Base-by-base conservation (phyloP, 2,113 vertebrate genomes). In the Saimiri boliviensis region DNA sequence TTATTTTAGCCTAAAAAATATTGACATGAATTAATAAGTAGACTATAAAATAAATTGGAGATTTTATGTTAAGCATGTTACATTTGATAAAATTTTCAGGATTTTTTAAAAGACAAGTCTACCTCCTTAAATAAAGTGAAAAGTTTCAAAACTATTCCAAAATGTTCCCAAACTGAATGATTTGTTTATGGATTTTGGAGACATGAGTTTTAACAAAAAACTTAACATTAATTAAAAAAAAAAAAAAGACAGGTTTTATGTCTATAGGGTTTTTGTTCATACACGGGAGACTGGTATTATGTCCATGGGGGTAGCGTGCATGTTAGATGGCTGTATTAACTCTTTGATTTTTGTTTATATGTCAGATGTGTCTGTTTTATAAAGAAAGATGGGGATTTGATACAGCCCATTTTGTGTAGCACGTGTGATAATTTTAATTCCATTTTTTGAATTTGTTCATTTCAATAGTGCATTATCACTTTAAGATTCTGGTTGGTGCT, bases 131-230 rank as follows among this genome's bases (percentile, higher is more conserved):
- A 37, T 47, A 94, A 86, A 90, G 20, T 82, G 58, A 80, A 84
- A 94, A 74, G 23, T 91, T 94, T 89, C 47, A 80, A 81, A 93
- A 76, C 73, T 37, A 14, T 63, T 27, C 49, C 47, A 70, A 63
- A 89, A 74, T 77, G 70, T 87, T 71, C 35, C 52, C 35, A 95
- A 79, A 80, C 23, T 82, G 3, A 66, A 32, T 83, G 83, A 66
- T 45, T 93, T 91, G 89, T 82, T 95, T 96, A 85, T 76, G 77
- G n/a, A 76, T 27, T 89, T 83, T 52, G 20, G 79, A 94, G 56
- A 80, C 56, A 49, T 47, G 23, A 86, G 23, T 92, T 80, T 92
- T 94, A 32, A 40, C 60, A n/a, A 95, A 70, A 82, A 86, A 87
- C 13, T 37, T 83, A 87, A 49, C 66, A 54, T 40, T 74, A 80